Evolutionary conservation across 2,113 vertebrate genomes (phyloP).

Genomic region (Amblyopsis rosae): DNA sequence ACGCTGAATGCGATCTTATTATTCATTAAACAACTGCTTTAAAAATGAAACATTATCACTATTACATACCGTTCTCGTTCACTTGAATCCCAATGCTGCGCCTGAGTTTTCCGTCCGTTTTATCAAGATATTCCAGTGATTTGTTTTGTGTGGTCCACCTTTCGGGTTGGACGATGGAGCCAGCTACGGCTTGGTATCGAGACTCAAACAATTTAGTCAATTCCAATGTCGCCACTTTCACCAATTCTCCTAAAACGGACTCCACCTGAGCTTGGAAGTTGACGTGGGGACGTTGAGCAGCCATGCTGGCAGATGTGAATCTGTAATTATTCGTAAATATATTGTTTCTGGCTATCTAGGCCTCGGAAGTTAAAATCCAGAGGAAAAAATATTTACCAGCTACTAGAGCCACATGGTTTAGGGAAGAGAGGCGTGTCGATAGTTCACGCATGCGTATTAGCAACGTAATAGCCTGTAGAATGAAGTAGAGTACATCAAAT

Average conservation of each 20-base stretch:
- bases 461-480: no score
- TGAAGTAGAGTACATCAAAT: no score
- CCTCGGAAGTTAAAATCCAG: not conserved
- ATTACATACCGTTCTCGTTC: slow-evolving; percentile 47
- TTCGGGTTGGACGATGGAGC: slow-evolving; percentile 26
- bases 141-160: not conserved
- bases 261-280: slow-evolving; percentile 71
- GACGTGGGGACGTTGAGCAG: slow-evolving; percentile 20
- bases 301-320: slow-evolving; percentile 44
- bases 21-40: not conserved
- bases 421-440: slow-evolving; percentile 24
- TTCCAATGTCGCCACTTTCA: slow-evolving; percentile 72
- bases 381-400: slow-evolving; percentile 52
- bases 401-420: slow-evolving; percentile 51
- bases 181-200: slow-evolving; percentile 41
- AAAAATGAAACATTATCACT: not conserved
- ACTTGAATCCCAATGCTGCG: slow-evolving; percentile 75
- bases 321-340: not conserved
- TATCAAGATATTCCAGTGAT: not conserved
- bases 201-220: slow-evolving; percentile 75
- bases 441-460: slow-evolving; percentile 20
- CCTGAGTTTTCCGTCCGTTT: slow-evolving; percentile 12
- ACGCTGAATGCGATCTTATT: slow-evolving; percentile 32
- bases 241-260: slow-evolving; percentile 64
- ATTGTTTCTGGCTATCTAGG: not conserved